Base-by-base conservation (phyloP, 2,113 vertebrate genomes). In the Cathartes aura region DNA sequence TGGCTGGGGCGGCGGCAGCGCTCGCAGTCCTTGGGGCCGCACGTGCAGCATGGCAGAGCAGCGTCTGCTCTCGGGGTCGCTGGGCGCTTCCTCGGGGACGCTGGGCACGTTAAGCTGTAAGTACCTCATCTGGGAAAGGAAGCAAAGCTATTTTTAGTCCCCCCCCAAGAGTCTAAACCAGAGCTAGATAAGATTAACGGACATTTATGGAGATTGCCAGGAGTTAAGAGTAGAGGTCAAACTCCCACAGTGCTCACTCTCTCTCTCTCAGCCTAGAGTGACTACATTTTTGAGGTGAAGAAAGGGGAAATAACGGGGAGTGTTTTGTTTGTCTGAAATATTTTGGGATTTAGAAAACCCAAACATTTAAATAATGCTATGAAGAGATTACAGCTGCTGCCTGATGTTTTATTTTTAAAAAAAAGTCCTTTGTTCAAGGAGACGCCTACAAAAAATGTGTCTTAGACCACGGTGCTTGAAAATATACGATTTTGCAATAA, bases 31-130 rank as follows among this genome's bases (percentile, higher is more conserved):
- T 13, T 0, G 8, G 26, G 42, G 50, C 34, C 17, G 5, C 32
- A 29, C 2, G 1, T 9, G 40, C 23, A 15, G 23, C 26, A 2
- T 3, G 29, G 45, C 62, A 16, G 8, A 38, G 38, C 38, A 15
- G 50, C 16, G 1, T 5, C 32, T 12, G 42, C 58, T 21, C 34
- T 21, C 3, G 7, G 36, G 8, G 5, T 48, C n/a, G 5, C 70
- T 2, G 10, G 38, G 27, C 1, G 1, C 34, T n/a, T 60, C 50
- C 38, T 9, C 2, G 0, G 67, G 17, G 62, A 70, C 1, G 3
- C 24, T 4, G 43, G 43, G 56, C 62, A 48, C 0, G 0, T 13
- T 43, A 32, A 68, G 34, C 70, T 75, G 29, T 1, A 79, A 64
- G 43, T 2, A 42, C 16, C 52, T 82, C 53, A 34, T 4, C 64